Conservation (phyloP, 1,140 invertebrate species). For the Drosophila melanogaster region Release_6_plus_ISO1_MT NT_037436.4:9614501-9615000, state of each 20-base stretch:
- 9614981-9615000: conserved; percentile 35
- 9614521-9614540: conserved; percentile 53
- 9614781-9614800: conserved; percentile 8
- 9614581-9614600: conserved; percentile 15
- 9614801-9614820: conserved; percentile 15
- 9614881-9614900: conserved; percentile 31
- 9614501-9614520: conserved; percentile 70
- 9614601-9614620: not conserved
- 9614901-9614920: conserved; percentile 73
- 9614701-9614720: not conserved
- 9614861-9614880: conserved; percentile 67
- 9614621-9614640: conserved; percentile 20
- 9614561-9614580: conserved; percentile 41
- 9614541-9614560: conserved; percentile 56
- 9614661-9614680: conserved; percentile 20
- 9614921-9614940: conserved; percentile 83
- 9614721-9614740: conserved; percentile 10
- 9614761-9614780: conserved; percentile 17
- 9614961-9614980: conserved; percentile 74
- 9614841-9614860: conserved; percentile 23
- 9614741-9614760: conserved; percentile 17
- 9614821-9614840: conserved; percentile 10
- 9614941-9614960: conserved; percentile 79
- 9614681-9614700: conserved; percentile 2
- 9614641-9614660: conserved; percentile 20